These are phyloP conservation scores for Lycaena phlaeas DNA, from an alignment of 2,888 invertebrate species.

Conservation along the genomic window DNA sequence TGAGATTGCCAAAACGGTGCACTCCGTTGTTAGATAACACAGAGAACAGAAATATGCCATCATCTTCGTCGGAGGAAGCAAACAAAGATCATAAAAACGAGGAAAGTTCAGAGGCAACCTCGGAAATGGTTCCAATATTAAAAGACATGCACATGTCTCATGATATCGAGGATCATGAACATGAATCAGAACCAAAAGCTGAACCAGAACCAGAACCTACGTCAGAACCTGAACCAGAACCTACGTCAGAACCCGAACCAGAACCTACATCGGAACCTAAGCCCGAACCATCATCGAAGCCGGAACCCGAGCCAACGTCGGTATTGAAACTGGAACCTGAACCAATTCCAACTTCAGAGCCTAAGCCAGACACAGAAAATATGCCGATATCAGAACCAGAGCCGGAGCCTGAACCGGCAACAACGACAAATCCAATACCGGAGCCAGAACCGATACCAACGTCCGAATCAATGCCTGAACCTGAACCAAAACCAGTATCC, in stretches of 20 bases:
- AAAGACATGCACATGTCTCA: too few relatives aligned
- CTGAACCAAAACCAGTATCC: conserved; percentile 38
- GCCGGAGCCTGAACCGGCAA: conserved; percentile 31
- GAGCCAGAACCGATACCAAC: conserved; percentile 42
- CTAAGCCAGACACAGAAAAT: conserved; percentile 21
- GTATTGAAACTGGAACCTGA: conserved; percentile 20
- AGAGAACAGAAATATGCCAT: conserved; percentile 15
- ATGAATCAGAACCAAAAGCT: conserved; percentile 18
- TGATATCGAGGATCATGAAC: too few relatives aligned
- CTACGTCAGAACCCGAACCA: conserved; percentile 22
- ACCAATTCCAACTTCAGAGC: conserved; percentile 22
- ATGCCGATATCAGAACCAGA: conserved; percentile 26
- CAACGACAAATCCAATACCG: conserved; percentile 38
- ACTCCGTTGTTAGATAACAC: conserved; percentile 35
- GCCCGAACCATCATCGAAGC: conserved; percentile 32
- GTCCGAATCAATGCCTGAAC: too few relatives aligned
- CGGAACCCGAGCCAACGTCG: conserved; percentile 23
- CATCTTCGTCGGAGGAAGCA: too few relatives aligned
- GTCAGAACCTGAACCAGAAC: conserved; percentile 23
- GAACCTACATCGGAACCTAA: conserved; percentile 30
- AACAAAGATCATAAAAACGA: too few relatives aligned
- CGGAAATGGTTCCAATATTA: conserved; percentile 27
- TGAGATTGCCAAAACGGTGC: conserved; percentile 57
- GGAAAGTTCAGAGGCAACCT: neutral
- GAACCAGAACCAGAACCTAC: conserved; percentile 25